Evolutionary conservation across 2,797 vertebrate species (phyloP), one percentile per base, ranked within the genome.

Genomic region (Thaleichthys pacificus): DNA sequence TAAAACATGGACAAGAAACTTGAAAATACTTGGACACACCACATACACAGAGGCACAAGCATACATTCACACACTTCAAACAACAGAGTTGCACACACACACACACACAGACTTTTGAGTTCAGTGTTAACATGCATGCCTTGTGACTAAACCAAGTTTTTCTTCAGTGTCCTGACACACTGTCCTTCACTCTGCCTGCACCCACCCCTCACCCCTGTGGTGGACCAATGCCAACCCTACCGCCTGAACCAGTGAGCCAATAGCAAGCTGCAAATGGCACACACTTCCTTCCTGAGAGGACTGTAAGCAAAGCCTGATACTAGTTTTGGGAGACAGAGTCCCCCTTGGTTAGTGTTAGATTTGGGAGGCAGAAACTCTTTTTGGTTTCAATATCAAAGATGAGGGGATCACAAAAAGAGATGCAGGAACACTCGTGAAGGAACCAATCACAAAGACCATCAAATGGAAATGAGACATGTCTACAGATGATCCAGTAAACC

Each of bases 91-190:
- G 57, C 35, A 54, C 72, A 69, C 80, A 81, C 64, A 74, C 61
- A 71, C 78, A 77, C 76, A 82, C 82, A 77, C 84, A 78, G 76
- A 81, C 85, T 90, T 76, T 88, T 70, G 54, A 82, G 86, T 85
- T 91, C 83, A 87, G 87, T 91, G 90, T 90, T 91, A 91, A 91
- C 90, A 86, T 93, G 91, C 92, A 94, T 94, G 92, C 91, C 90
- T 93, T 91, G 90, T 92, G 88, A 93, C 90, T 91, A 82, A 74
- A 88, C 83, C 77, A 76, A 80, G 82, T 91, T 92, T 87, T 92
- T 88, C 89, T 91, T 80, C 90, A 89, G 90, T 92, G 92, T 88
- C 83, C 76, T 89, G 15, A 85, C 86, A 91, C 89, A 87, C 83
- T 92, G 90, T 89, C 90, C 90, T 92, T 92, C 87, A 88, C 78